phyloP scores from a whole-genome alignment of 2,797 vertebrate genomes.

The Acestrorhynchus altus region DNA sequence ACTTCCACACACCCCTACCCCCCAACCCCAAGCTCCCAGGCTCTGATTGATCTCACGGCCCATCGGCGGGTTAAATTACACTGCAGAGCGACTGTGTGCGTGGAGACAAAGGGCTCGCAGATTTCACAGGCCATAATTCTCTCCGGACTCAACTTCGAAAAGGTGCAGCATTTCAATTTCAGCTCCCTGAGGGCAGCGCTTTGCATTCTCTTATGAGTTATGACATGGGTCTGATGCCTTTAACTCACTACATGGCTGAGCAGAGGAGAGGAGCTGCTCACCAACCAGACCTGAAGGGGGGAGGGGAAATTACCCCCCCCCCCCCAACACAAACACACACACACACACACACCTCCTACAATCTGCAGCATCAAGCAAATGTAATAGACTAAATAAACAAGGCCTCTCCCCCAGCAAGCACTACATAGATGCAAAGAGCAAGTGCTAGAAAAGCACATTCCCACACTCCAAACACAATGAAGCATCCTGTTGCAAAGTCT shows the following conservation, averaged over 20 bases:
- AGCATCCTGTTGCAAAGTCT: conserved; percentile 21
- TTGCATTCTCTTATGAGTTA: conserved; percentile 72
- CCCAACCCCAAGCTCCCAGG: conserved; percentile 49
- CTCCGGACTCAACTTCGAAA: conserved; percentile 69
- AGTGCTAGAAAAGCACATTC: conserved; percentile 14
- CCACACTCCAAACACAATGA: conserved; percentile 33
- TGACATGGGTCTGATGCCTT: conserved; percentile 66
- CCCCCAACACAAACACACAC: too few species aligned
- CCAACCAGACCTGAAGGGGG: conserved; percentile 52
- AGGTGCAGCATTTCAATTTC: conserved; percentile 73
- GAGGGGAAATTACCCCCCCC: conserved; percentile 30
- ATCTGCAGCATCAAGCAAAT: conserved; percentile 27
- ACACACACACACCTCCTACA: too few species aligned
- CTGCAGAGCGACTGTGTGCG: conserved; percentile 65
- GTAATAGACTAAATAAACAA: conserved; percentile 45
- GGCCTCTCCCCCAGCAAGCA: conserved; percentile 7
- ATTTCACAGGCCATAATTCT: conserved; percentile 75
- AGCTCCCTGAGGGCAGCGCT: conserved; percentile 58
- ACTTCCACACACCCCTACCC: conserved; percentile 48
- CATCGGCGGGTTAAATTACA: conserved; percentile 74
- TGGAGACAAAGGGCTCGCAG: conserved; percentile 62
- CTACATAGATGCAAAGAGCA: conserved; percentile 23
- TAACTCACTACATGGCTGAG: conserved; percentile 66
- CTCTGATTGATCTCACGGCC: conserved; percentile 70
- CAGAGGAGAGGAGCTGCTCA: conserved; percentile 61